Conservation (phyloP, 2,113 vertebrate species). For the Cochlearius cochlearius region DNA sequence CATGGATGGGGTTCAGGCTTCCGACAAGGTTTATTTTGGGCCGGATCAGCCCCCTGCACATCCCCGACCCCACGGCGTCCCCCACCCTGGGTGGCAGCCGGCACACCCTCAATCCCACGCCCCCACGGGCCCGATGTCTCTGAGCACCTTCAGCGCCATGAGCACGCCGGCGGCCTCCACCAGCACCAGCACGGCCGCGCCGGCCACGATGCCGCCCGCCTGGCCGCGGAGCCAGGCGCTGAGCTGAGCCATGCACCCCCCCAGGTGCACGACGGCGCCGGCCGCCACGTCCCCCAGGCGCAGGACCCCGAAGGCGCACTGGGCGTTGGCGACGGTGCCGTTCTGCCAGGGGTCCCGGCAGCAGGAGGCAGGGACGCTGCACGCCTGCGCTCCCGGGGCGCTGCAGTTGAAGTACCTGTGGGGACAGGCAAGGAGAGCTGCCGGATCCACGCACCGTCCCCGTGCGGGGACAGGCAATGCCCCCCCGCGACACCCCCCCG, state of each 20-base stretch:
- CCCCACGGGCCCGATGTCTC: slow-evolving; percentile 22
- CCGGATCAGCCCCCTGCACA: fast-evolving
- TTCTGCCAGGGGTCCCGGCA: slow-evolving; percentile 81
- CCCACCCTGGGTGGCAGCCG: not conserved
- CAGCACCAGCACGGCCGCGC: not conserved
- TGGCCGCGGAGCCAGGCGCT: slow-evolving; percentile 75
- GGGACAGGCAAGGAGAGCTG: not conserved
- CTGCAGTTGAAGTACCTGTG: slow-evolving; percentile 93
- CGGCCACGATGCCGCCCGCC: not conserved
- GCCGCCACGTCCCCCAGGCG: slow-evolving; percentile 70
- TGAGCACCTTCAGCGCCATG: slow-evolving; percentile 70
- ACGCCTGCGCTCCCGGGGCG: slow-evolving; percentile 81
- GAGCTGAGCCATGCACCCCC: slow-evolving; percentile 79
- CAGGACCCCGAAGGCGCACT: slow-evolving; percentile 81
- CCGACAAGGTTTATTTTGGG: not conserved
- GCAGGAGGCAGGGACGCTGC: slow-evolving; percentile 88
- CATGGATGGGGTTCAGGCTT: fast-evolving
- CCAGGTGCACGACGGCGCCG: slow-evolving; percentile 71
- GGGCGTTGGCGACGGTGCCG: slow-evolving; percentile 78
- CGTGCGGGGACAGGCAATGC: fast-evolving
- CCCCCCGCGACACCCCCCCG: fast-evolving
- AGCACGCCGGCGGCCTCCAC: slow-evolving; percentile 76
- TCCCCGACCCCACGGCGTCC: fast-evolving
- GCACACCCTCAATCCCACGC: not conserved
- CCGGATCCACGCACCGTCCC: fast-evolving